Percentiles rank a stretch among this genome's conserved stretches.
These are phyloP conservation scores for Poecilia latipinna DNA, from an alignment of 2,113 vertebrate species.

Conservation along the genomic window DNA sequence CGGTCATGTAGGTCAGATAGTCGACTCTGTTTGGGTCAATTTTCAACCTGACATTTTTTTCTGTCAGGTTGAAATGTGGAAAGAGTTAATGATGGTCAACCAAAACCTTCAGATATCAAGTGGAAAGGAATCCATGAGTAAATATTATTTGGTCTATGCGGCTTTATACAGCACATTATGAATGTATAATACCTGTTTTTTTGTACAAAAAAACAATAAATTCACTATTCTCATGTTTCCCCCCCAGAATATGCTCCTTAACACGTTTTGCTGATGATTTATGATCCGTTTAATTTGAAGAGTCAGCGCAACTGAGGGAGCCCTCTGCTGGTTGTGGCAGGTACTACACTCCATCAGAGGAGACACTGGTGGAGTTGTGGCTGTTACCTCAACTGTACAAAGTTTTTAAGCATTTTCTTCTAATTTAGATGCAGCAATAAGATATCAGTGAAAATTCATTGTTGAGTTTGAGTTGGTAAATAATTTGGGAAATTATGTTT, in stretches of 20 bases:
- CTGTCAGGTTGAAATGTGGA: conserved; percentile 35
- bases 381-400: background rate
- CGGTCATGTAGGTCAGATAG: conserved; percentile 73
- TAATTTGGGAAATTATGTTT: background rate
- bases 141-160: background rate
- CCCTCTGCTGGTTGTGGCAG: conserved; percentile 57
- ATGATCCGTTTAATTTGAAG: conserved; percentile 25
- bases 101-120: conserved; percentile 2
- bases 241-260: background rate
- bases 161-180: background rate
- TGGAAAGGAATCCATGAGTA: background rate
- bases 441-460: background rate
- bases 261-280: conserved; percentile 29
- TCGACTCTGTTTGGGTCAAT: conserved; percentile 33
- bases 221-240: background rate
- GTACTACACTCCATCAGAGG: conserved; percentile 29
- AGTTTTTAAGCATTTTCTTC: too few species aligned
- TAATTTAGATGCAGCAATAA: background rate
- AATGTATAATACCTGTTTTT: background rate
- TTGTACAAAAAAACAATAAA: background rate
- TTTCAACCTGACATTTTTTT: conserved; percentile 44
- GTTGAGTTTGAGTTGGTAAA: background rate
- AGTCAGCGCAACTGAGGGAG: conserved; percentile 41
- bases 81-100: conserved; percentile 21
- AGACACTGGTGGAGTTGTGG: background rate